These are phyloP conservation scores for Drosophila kanapiae DNA, from an alignment of 1,140 invertebrate genomes.

Conservation along the genomic window DNA sequence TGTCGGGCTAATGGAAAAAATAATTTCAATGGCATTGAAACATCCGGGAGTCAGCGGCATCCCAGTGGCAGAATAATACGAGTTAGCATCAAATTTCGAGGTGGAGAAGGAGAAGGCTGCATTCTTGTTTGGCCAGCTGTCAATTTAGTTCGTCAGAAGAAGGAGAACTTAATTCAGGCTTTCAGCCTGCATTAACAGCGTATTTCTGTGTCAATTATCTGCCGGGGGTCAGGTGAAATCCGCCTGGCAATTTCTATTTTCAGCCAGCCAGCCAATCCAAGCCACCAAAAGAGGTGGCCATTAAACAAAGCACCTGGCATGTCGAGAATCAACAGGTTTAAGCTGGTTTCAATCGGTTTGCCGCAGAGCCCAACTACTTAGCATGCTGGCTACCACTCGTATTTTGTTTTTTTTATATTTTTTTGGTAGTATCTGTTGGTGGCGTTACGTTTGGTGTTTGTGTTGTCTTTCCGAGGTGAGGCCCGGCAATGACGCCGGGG, in stretches of 20 bases:
- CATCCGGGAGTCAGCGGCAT: slow-evolving; percentile 33
- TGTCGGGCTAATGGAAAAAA: slow-evolving; percentile 38
- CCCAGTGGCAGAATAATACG: slow-evolving; percentile 5
- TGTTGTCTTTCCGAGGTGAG: slow-evolving; percentile 48
- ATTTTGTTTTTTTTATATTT: too few species aligned
- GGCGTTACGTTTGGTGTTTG: slow-evolving; percentile 13
- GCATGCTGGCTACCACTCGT: slow-evolving; percentile 29
- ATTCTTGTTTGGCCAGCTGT: slow-evolving; percentile 29
- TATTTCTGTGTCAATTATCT: slow-evolving; percentile 16
- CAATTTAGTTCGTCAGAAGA: slow-evolving; percentile 1
- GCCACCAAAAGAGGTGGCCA: slow-evolving; percentile 14
- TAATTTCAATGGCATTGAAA: slow-evolving; percentile 40
- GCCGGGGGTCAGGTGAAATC: slow-evolving; percentile 37
- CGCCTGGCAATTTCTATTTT: slow-evolving; percentile 18
- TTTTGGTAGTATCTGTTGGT: slow-evolving; percentile 29
- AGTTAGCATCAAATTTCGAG: slow-evolving; percentile 9
- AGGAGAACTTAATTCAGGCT: slow-evolving; percentile 14
- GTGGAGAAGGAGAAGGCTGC: slow-evolving; percentile 7
- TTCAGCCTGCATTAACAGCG: slow-evolving; percentile 9
- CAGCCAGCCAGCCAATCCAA: background rate
- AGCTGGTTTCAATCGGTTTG: slow-evolving; percentile 65
- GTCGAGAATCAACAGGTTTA: slow-evolving; percentile 59
- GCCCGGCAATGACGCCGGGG: slow-evolving; percentile 56
- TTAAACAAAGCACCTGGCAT: slow-evolving; percentile 29
- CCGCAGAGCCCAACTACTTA: slow-evolving; percentile 46